These are phyloP conservation scores for Alloscopus bannaensis DNA, from an alignment of 2,888 invertebrate genomes.

Conservation along the genomic window DNA sequence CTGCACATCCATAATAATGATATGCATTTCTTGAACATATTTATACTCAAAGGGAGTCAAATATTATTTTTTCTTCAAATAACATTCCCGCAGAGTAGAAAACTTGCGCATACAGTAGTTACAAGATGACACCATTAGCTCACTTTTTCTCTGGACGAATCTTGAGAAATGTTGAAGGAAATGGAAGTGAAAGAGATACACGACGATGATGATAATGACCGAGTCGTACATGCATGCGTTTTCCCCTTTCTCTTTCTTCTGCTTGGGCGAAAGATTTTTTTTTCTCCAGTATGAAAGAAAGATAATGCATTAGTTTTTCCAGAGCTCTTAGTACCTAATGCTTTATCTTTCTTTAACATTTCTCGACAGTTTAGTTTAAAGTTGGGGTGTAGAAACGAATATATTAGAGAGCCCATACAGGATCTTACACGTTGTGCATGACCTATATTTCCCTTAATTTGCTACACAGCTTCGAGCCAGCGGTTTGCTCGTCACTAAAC, in stretches of 20 bases:
- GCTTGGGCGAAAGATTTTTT: neutral
- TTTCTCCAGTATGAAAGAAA: constrained; percentile 14
- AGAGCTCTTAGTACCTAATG: neutral
- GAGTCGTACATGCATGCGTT: too few relatives aligned
- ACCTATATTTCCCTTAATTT: constrained; percentile 24
- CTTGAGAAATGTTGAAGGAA: constrained; percentile 40
- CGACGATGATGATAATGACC: constrained; percentile 34
- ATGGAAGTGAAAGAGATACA: constrained; percentile 35
- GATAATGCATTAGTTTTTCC: constrained; percentile 2
- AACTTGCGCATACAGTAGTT: constrained; percentile 31
- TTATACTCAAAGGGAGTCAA: too few relatives aligned
- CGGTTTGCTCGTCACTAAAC: neutral
- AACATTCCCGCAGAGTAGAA: too few relatives aligned
- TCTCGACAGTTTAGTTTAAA: too few relatives aligned
- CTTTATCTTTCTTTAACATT: constrained; percentile 11
- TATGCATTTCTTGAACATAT: too few relatives aligned
- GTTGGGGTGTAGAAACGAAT: neutral
- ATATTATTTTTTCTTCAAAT: too few relatives aligned
- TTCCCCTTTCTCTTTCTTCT: constrained; percentile 23
- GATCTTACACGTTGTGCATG: neutral
- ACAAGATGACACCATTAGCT: constrained; percentile 59
- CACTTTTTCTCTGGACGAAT: constrained; percentile 53
- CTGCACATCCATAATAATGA: too few relatives aligned
- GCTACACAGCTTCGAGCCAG: neutral
- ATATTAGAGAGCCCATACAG: too few relatives aligned